A percentile compares a stretch with the other conserved stretches of the same genome.
These are phyloP conservation scores for Pinna nobilis DNA, from an alignment of 1,140 invertebrate genomes.

Conservation along the genomic window DNA sequence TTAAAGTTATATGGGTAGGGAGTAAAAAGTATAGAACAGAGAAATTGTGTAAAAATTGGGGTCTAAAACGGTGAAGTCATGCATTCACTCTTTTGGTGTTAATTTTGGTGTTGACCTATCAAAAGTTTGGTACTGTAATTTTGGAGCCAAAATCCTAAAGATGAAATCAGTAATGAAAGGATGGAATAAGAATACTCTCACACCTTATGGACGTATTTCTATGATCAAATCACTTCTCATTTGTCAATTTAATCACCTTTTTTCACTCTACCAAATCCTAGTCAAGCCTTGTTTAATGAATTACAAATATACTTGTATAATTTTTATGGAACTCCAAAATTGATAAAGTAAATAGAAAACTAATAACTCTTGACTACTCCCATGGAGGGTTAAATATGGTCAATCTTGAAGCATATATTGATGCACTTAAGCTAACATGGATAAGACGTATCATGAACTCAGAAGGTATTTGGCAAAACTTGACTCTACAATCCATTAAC, in stretches of 20 bases:
- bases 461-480: slow-evolving; percentile 2
- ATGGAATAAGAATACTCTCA: too few species aligned
- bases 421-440: too few species aligned
- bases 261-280: not conserved
- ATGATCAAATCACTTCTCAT: slow-evolving; percentile 16
- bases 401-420: too few species aligned
- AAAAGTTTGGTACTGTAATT: not conserved
- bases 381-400: not conserved
- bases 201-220: not conserved
- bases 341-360: too few species aligned
- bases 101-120: slow-evolving; percentile 10
- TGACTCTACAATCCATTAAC: too few species aligned
- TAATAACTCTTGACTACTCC: too few species aligned
- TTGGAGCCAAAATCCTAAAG: too few species aligned
- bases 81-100: slow-evolving; percentile 11
- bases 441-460: slow-evolving; percentile 3
- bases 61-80: slow-evolving; percentile 1
- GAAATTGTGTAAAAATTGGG: not conserved
- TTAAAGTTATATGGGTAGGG: slow-evolving; percentile 10
- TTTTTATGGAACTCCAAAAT: slow-evolving; percentile 22
- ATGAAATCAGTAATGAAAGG: too few species aligned
- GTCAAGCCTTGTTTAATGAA: not conserved
- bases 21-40: too few species aligned
- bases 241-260: too few species aligned
- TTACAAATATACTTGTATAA: not conserved